Evolutionary conservation across 1,140 invertebrate genomes (phyloP).

Genomic region (Paraescarpia echinospica): DNA sequence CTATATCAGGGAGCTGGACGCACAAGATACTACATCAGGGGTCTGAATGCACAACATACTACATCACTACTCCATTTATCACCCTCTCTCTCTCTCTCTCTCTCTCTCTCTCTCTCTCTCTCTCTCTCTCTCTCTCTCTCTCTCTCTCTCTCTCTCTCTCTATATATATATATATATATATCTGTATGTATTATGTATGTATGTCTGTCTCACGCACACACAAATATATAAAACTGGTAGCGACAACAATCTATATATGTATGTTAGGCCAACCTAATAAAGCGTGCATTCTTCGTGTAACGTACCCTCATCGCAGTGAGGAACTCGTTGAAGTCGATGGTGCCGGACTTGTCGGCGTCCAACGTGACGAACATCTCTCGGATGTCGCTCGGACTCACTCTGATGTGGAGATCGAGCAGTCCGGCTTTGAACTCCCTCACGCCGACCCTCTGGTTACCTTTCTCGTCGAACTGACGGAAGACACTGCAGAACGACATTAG

Average conservation of each 20-base stretch:
- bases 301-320: slow-evolving; percentile 76
- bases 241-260: no score
- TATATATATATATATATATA: no score
- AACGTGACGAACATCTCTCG: slow-evolving; percentile 71
- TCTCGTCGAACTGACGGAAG: slow-evolving; percentile 85
- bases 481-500: slow-evolving; percentile 63
- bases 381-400: slow-evolving; percentile 64
- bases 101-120: slow-evolving; percentile 20
- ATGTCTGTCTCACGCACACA: no score
- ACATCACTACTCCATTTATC: neutral
- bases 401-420: slow-evolving; percentile 72
- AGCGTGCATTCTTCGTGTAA: slow-evolving; percentile 26
- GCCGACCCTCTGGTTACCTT: slow-evolving; percentile 80
- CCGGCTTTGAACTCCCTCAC: slow-evolving; percentile 79
- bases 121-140: slow-evolving; percentile 10
- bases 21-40: no score
- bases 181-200: neutral
- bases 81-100: slow-evolving; percentile 18
- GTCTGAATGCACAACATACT: no score
- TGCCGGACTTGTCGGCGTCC: slow-evolving; percentile 77
- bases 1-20: no score
- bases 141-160: neutral
- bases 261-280: no score
- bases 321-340: slow-evolving; percentile 82
- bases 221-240: no score